Evolutionary conservation across 2,113 vertebrate species (phyloP), one percentile per base, ranked within the genome.

Genomic region (Neodontobutis hainanensis): DNA sequence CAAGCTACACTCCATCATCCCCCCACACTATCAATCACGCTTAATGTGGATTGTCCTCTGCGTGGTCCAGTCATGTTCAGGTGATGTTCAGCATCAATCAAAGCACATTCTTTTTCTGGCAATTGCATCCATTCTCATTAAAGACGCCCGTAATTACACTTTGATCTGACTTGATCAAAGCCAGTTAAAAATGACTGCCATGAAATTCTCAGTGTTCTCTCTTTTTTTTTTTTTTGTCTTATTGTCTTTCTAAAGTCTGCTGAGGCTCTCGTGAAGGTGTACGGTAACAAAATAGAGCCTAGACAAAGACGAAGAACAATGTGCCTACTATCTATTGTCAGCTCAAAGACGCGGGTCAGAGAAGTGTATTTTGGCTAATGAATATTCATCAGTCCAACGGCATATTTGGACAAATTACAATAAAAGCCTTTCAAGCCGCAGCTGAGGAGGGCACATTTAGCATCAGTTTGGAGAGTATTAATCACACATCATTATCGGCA

Each of bases 51-150:
- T 80, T 78, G 82, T 82, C 77, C 82, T 50, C 51, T 7, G 55
- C 34, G 63, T 46, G 56, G 59, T 72, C 79, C 60, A 73, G 51
- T 74, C 72, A 53, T 74, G 83, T 79, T 75, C 75, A 61, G 80
- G 82, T 84, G 74, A 77, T 73, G 74, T 79, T 83, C 83, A 38
- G 56, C 81, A 86, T 87, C 81, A 83, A 67, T 85, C 85, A 82
- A 74, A 62, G 67, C 70, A 50, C 66, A 58, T 63, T 87, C 76
- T 75, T 74, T 76, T 19, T 60, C 76, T 61, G 50, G 67, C 78
- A 82, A 71, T 79, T 78, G 65, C 75, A 82, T 78, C 61, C 55
- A 73, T 88, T 86, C 77, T 85, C 78, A 80, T 84, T 84, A 83
- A 68, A 72, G 74, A 50, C 36, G 78, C 65, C 78, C 73, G 68